Percentiles rank a stretch among this genome's conserved stretches.
Evolutionary conservation across 2,888 invertebrate genomes (phyloP).

Genomic region (Papilio elwesi): DNA sequence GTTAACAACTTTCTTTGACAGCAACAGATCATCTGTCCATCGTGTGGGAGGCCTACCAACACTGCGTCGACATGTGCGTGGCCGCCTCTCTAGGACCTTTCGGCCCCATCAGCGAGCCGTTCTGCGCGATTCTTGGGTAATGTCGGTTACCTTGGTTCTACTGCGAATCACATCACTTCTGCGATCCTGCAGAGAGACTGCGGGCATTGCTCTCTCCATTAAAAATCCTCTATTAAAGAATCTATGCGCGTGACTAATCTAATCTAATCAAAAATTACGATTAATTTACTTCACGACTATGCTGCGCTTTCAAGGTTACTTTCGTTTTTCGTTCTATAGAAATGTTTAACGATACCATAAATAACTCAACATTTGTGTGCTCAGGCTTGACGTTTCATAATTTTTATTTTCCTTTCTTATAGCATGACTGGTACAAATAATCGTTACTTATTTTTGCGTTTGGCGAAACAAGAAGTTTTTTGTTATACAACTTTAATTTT

Average conservation of each 20-base stretch:
- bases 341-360: constrained; percentile 29
- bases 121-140: too few relatives aligned
- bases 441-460: constrained; percentile 21
- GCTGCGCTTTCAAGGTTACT: constrained; percentile 11
- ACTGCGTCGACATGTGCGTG: too few relatives aligned
- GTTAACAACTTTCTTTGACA: too few relatives aligned
- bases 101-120: too few relatives aligned
- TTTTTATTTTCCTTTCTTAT: constrained; percentile 25
- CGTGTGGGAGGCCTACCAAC: too few relatives aligned
- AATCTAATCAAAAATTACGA: neutral
- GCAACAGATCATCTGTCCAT: too few relatives aligned
- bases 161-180: too few relatives aligned
- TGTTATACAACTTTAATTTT: neutral
- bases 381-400: constrained; percentile 11
- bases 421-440: constrained; percentile 33
- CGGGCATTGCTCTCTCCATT: too few relatives aligned
- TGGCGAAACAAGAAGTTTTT: constrained; percentile 6
- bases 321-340: constrained; percentile 13
- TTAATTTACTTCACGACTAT: constrained; percentile 11
- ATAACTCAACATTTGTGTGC: constrained; percentile 24
- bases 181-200: too few relatives aligned
- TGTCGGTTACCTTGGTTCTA: too few relatives aligned
- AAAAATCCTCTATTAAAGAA: too few relatives aligned
- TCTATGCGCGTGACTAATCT: neutral
- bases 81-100: too few relatives aligned